A percentile compares a stretch with the other conserved stretches of the same genome.
Conservation (phyloP, 2,113 vertebrate species). For the Haemorhous mexicanus region DNA sequence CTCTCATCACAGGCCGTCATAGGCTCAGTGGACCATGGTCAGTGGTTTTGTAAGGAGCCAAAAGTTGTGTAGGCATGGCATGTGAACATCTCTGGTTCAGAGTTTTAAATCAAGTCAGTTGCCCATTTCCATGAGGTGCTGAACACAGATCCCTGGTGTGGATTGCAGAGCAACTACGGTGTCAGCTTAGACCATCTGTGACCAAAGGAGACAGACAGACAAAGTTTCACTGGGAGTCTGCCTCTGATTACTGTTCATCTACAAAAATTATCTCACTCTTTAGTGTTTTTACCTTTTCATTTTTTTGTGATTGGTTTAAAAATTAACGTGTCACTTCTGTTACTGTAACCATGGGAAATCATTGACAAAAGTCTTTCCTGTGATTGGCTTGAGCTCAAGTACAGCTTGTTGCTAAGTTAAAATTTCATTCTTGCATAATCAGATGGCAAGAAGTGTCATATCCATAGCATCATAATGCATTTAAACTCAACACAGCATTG, state of each 20-base stretch:
- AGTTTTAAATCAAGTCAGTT: background rate
- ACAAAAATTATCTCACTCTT: background rate
- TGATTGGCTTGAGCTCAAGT: background rate
- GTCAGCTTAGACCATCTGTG: background rate
- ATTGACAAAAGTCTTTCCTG: background rate
- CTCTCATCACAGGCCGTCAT: background rate
- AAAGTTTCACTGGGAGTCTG: background rate
- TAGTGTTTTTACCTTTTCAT: background rate
- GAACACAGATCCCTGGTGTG: background rate
- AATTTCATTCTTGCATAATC: background rate
- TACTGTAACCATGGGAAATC: background rate
- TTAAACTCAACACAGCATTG: background rate
- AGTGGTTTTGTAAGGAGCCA: background rate
- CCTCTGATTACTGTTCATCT: background rate
- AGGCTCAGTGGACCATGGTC: conserved; percentile 12
- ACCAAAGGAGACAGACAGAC: background rate
- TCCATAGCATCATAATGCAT: background rate
- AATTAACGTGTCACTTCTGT: background rate
- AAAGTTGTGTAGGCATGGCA: background rate
- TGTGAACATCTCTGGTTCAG: background rate
- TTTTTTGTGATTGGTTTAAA: background rate
- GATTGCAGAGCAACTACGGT: fast-evolving
- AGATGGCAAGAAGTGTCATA: background rate
- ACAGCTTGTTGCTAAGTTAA: background rate
- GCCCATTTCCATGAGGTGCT: background rate